Evolutionary conservation across 92 coral and sea anemone species (phyloP), one percentile per base, ranked within the genome.

Genomic region (Heliopora coerulea): DNA sequence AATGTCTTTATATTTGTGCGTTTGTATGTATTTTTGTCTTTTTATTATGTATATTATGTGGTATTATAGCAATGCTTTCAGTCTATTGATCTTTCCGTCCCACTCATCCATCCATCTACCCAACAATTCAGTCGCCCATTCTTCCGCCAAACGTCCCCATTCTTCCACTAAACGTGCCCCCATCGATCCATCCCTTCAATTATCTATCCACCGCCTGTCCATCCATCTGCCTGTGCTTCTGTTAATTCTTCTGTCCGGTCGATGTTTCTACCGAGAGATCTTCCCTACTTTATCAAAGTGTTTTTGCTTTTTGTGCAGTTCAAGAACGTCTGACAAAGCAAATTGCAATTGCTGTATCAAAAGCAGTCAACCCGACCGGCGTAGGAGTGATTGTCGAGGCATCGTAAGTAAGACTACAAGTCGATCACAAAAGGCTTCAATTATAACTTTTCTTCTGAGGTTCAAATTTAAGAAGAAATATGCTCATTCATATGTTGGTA

Each of bases 241-340:
- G 3, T 8, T 46, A 7, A 8, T 8, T n/a, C 52, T 2, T 8
- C n/a, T 15, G 15, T 37, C 42, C 42, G 5, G 12, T 12, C 14
- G 21, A 12, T 54, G 20, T 33, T 7, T 5, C 12, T 23, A 29
- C 11, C 25, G 4, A 19, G 6, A 15, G 59, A 37, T 49, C 1
- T 65, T 42, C 14, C 8, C 20, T 20, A 26, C 40, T 17, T 19
- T 23, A 0, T 21, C 0, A 68, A 24, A 8, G 21, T 12, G 25
- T 41, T 41, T 39, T 8, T n/a, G 26, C 32, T 13, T 41, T 4
- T 0, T 23, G 81, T 82, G 17, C 54, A 92, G 97, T 95, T 0
- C 99, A 95, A 75, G 99, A 95, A 75, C 89, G 99, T 40, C 88
- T 95, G 2, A 95, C 99, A 31, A 95, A 95, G 42, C 96, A 95